These are phyloP conservation scores for Trissoscelio sp. DNA, from an alignment of 2,888 invertebrate genomes.

Conservation along the genomic window DNA sequence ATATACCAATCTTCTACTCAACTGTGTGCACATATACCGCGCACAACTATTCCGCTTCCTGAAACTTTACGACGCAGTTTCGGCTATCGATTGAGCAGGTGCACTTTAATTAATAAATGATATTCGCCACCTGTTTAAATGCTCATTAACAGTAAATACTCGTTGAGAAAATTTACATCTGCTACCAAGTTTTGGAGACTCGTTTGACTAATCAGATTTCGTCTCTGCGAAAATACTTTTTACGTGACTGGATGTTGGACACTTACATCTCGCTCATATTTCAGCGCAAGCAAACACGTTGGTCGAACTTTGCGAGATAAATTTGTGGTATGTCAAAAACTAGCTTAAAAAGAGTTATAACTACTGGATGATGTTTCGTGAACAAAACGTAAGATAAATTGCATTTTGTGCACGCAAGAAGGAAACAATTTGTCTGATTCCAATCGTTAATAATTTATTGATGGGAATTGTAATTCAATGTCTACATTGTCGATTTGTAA, in stretches of 20 bases:
- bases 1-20: neutral
- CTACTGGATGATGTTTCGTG: slow-evolving; percentile 30
- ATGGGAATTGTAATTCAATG: neutral
- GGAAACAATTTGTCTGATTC: slow-evolving; percentile 3
- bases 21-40: neutral
- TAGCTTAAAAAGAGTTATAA: slow-evolving; percentile 45
- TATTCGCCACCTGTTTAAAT: slow-evolving; percentile 13
- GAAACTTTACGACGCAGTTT: neutral
- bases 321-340: slow-evolving; percentile 34
- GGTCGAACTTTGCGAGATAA: slow-evolving; percentile 42
- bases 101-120: slow-evolving; percentile 23
- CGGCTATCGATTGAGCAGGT: neutral
- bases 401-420: neutral
- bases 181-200: slow-evolving; percentile 1
- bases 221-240: slow-evolving; percentile 19
- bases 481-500: neutral
- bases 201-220: slow-evolving; percentile 35
- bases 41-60: neutral
- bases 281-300: slow-evolving; percentile 35
- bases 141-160: neutral
- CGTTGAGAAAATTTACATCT: neutral
- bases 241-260: neutral
- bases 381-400: slow-evolving; percentile 48
- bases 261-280: slow-evolving; percentile 14
- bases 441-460: slow-evolving; percentile 7